These are phyloP conservation scores for Poeciliopsis paucimaculata DNA, from an alignment of 2,797 vertebrate species.

Conservation along the genomic window DNA sequence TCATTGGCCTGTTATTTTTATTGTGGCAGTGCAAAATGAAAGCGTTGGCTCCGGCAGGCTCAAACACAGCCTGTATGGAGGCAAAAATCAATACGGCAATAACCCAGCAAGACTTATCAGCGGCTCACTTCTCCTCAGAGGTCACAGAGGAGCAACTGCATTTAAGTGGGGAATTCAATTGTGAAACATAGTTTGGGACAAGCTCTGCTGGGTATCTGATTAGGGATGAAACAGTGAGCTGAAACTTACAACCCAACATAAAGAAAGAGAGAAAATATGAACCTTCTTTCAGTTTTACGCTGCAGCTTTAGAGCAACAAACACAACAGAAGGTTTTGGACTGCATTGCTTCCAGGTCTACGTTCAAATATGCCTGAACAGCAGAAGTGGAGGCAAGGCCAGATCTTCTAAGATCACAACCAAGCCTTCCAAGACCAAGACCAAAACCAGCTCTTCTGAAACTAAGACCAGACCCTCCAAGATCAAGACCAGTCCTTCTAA, in stretches of 20 bases:
- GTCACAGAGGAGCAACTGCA: constrained; percentile 82
- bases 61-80: constrained; percentile 70
- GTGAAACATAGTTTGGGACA: constrained; percentile 74
- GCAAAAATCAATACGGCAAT: constrained; percentile 88
- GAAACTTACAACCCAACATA: constrained; percentile 39
- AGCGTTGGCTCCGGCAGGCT: constrained; percentile 74
- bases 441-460: too few relatives aligned
- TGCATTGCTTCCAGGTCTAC: not conserved
- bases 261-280: constrained; percentile 35
- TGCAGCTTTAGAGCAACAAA: constrained; percentile 1
- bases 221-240: constrained; percentile 47
- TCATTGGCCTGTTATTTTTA: constrained; percentile 86
- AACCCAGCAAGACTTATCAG: constrained; percentile 86
- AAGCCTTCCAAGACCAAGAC: too few relatives aligned
- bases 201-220: constrained; percentile 67
- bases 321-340: not conserved
- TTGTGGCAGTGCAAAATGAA: constrained; percentile 85
- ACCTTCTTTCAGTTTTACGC: constrained; percentile 29
- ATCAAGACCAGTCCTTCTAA: too few relatives aligned
- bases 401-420: too few relatives aligned
- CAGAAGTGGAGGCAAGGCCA: not conserved
- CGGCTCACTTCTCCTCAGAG: constrained; percentile 77
- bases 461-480: too few relatives aligned
- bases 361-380: not conserved
- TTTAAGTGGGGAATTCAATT: constrained; percentile 84